These are phyloP conservation scores for Calcarius lapponicus DNA, from an alignment of 2,797 vertebrate species.

Conservation along the genomic window DNA sequence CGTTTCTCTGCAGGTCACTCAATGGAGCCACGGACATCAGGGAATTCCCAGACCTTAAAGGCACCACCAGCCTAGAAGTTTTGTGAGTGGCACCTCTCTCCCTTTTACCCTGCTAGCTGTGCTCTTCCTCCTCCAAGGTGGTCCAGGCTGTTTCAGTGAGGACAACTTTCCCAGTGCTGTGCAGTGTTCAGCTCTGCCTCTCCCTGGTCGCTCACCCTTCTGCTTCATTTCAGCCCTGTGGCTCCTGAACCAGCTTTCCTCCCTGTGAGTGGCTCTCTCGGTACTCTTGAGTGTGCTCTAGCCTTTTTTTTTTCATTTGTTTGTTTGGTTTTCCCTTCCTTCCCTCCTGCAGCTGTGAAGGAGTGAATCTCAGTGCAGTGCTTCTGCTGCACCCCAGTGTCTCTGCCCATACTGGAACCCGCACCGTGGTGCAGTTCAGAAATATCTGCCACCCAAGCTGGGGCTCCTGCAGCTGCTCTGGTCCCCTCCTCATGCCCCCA, in stretches of 20 bases:
- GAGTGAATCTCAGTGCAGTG: neutral
- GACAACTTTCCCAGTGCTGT: constrained; percentile 16
- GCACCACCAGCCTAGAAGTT: constrained; percentile 93
- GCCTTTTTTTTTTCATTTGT: neutral
- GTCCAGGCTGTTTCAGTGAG: constrained; percentile 3
- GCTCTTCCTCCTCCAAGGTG: constrained; percentile 27
- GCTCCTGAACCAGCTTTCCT: constrained; percentile 50
- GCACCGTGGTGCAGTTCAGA: neutral
- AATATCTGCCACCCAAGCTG: neutral
- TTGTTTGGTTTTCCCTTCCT: neutral
- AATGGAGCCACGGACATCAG: constrained; percentile 90
- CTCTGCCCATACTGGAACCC: neutral
- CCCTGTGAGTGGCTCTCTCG: constrained; percentile 8
- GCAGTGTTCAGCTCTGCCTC: constrained; percentile 38
- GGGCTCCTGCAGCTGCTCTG: neutral
- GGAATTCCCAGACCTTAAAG: constrained; percentile 92
- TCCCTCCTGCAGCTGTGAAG: neutral
- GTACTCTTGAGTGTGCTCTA: neutral
- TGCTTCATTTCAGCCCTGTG: constrained; percentile 47
- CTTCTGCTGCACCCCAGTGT: neutral
- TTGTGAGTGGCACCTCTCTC: constrained; percentile 82
- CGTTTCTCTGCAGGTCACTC: constrained; percentile 81
- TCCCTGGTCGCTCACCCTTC: constrained; percentile 34
- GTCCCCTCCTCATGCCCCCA: neutral
- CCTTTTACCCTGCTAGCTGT: neutral